Evolutionary conservation across 2,113 vertebrate genomes (phyloP).

Genomic region (Microcebus lehilahytsara): DNA sequence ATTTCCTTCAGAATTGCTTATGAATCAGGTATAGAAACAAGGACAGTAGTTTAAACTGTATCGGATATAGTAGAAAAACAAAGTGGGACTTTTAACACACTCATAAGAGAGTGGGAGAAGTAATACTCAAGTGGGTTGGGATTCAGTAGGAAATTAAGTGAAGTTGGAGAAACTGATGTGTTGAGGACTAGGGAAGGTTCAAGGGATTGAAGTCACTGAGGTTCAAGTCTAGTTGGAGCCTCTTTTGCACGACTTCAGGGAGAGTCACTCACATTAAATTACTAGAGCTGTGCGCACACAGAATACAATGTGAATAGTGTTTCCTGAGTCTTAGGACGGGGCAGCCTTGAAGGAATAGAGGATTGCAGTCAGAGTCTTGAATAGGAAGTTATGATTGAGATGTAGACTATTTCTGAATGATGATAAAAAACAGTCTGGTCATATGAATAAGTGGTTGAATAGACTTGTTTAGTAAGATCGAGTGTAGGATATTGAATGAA

Average conservation of each 20-base stretch:
- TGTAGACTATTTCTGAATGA: background rate
- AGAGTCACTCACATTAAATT: background rate
- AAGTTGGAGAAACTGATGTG: background rate
- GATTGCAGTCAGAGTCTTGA: background rate
- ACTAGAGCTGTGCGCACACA: background rate
- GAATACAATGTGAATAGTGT: background rate
- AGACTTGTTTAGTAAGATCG: background rate
- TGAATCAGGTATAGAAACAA: background rate
- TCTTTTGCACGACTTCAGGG: background rate
- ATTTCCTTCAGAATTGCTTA: constrained; percentile 4
- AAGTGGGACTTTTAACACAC: background rate
- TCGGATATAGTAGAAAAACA: background rate
- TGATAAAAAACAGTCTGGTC: background rate
- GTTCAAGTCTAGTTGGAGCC: background rate
- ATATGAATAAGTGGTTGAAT: background rate
- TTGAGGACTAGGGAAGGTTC: background rate
- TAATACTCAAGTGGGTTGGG: background rate
- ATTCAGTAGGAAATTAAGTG: background rate
- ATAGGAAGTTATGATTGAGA: background rate
- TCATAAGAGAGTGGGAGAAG: background rate
- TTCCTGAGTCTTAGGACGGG: background rate
- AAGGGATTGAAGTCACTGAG: background rate
- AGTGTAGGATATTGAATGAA: background rate
- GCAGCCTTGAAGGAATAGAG: background rate
- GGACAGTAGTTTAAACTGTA: background rate